Conservation (phyloP, 2,888 invertebrate genomes). For the Lithophane semibrunnea region DNA sequence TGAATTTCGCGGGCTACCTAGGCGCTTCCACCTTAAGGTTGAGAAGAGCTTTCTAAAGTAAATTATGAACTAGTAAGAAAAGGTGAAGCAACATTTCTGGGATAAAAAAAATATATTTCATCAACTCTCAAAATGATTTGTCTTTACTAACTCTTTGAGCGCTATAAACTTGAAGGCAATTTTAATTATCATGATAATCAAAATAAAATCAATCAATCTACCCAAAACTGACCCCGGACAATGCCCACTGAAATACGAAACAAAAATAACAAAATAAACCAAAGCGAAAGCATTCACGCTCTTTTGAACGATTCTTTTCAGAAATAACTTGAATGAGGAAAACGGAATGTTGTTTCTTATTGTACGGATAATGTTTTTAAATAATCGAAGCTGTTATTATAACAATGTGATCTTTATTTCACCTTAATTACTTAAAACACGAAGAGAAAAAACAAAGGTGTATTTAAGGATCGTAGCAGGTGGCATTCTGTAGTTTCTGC, state of each 20-base stretch:
- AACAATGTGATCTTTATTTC: slow-evolving; percentile 13
- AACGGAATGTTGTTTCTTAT: slow-evolving; percentile 3
- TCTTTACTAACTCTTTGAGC: neutral
- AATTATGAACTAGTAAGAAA: too few species aligned
- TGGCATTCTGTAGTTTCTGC: neutral
- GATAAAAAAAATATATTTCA: neutral
- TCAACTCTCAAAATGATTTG: neutral
- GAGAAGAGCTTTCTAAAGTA: too few species aligned
- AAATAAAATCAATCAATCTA: neutral
- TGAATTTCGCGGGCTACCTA: too few species aligned
- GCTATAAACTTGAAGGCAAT: neutral
- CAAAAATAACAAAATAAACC: neutral
- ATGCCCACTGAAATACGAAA: neutral
- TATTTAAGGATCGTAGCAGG: too few species aligned
- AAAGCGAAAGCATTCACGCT: slow-evolving; percentile 15
- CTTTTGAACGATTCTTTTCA: slow-evolving; percentile 15
- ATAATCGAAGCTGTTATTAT: slow-evolving; percentile 22
- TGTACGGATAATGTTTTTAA: slow-evolving; percentile 26
- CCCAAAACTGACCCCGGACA: neutral
- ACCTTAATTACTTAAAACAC: slow-evolving; percentile 29
- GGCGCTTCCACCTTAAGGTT: too few species aligned
- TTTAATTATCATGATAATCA: neutral
- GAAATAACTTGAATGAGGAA: slow-evolving; percentile 27
- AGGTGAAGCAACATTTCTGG: too few species aligned
- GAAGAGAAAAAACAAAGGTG: neutral